Percentiles rank a stretch among this genome's conserved stretches.
phyloP scores from a whole-genome alignment of 2,888 invertebrate species.

The Polydrusus cervinus region DNA sequence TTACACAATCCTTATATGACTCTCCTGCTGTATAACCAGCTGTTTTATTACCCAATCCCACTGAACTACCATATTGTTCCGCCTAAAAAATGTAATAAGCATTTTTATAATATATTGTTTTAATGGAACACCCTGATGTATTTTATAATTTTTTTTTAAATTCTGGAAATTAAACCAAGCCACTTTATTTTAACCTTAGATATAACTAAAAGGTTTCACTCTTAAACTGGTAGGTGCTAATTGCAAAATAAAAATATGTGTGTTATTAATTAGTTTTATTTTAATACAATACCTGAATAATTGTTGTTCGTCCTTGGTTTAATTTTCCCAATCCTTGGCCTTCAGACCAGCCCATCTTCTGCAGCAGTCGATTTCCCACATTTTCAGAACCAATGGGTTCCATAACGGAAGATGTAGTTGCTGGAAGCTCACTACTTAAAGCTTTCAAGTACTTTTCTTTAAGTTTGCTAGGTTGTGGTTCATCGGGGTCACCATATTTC shows the following conservation, averaged over 20 bases:
- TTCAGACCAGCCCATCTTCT: constrained; percentile 99
- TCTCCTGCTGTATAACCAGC: constrained; percentile 87
- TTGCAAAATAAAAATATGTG: too few relatives aligned
- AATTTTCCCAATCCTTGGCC: constrained; percentile 95
- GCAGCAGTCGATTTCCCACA: constrained; percentile 94
- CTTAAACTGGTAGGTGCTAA: too few relatives aligned
- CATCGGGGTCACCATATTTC: constrained; percentile 93
- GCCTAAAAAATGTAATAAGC: constrained; percentile 69
- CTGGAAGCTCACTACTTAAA: constrained; percentile 71
- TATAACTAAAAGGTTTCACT: too few relatives aligned
- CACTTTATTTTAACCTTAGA: too few relatives aligned
- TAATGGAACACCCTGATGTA: too few relatives aligned
- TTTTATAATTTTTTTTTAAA: too few relatives aligned
- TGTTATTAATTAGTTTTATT: too few relatives aligned
- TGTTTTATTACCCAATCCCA: constrained; percentile 90
- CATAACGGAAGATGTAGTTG: constrained; percentile 75
- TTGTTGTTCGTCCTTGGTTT: constrained; percentile 94
- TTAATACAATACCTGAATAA: constrained; percentile 82
- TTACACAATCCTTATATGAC: constrained; percentile 91
- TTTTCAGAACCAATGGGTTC: constrained; percentile 89
- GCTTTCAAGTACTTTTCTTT: constrained; percentile 83
- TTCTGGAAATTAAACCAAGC: too few relatives aligned
- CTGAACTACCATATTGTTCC: constrained; percentile 75
- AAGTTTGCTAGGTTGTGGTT: constrained; percentile 82
- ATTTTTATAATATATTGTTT: too few relatives aligned